Percentiles rank a stretch among this genome's conserved stretches.
These are phyloP conservation scores for Geococcyx californianus DNA, from an alignment of 2,113 vertebrate genomes.

Conservation along the genomic window DNA sequence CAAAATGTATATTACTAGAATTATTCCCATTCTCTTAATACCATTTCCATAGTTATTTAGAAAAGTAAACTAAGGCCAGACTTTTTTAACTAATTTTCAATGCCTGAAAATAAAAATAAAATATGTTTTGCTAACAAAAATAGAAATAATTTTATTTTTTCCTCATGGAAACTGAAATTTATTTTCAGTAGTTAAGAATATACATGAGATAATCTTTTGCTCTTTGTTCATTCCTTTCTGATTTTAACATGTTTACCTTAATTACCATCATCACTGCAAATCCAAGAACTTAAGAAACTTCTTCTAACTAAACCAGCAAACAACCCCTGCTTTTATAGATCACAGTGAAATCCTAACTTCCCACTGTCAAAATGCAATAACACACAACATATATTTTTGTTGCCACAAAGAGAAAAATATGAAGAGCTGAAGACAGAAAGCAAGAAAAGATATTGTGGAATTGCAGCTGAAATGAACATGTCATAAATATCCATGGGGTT, in stretches of 20 bases:
- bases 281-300: background rate
- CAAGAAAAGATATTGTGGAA: background rate
- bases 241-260: background rate
- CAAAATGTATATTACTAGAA: background rate
- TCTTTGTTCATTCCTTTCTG: background rate
- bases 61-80: background rate
- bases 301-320: background rate
- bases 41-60: background rate
- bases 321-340: background rate
- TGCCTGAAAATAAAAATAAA: background rate
- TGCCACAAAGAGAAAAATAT: background rate
- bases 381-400: background rate
- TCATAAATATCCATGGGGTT: background rate
- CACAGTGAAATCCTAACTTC: background rate
- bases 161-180: background rate
- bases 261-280: background rate
- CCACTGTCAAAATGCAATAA: background rate
- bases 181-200: background rate
- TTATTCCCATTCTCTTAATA: background rate
- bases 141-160: background rate
- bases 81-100: background rate
- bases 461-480: background rate
- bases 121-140: background rate
- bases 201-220: fast-evolving
- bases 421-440: background rate